Conservation (phyloP, 2,888 invertebrate genomes). For the Drosophila histrio region DNA sequence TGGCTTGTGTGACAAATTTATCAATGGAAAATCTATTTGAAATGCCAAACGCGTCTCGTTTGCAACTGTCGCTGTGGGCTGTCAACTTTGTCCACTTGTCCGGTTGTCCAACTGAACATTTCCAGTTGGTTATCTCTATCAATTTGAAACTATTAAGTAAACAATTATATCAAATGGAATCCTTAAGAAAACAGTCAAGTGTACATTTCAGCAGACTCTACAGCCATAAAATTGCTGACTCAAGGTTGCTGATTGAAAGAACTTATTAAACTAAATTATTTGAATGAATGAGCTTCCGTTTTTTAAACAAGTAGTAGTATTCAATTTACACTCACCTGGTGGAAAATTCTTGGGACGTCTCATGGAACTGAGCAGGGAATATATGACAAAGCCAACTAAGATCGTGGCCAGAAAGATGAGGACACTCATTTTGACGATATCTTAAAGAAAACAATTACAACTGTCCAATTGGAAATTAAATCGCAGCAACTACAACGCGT, state of each 20-base stretch:
- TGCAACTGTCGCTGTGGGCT: constrained; percentile 8
- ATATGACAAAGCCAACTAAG: constrained; percentile 64
- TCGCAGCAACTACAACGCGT: constrained; percentile 21
- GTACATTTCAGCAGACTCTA: not conserved
- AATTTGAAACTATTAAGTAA: not conserved
- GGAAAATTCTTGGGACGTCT: constrained; percentile 80
- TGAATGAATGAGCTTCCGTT: constrained; percentile 19
- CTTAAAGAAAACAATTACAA: not conserved
- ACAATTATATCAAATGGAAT: not conserved
- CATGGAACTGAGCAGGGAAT: constrained; percentile 66
- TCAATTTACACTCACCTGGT: constrained; percentile 71
- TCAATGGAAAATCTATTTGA: constrained; percentile 48
- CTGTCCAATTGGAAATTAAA: not conserved
- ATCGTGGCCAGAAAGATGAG: constrained; percentile 64
- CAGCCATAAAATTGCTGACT: constrained; percentile 6
- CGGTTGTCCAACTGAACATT: constrained; percentile 9
- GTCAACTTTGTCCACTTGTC: constrained; percentile 9
- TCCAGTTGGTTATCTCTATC: constrained; percentile 14
- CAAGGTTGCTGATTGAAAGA: constrained; percentile 8
- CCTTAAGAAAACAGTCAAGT: not conserved
- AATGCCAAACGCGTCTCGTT: constrained; percentile 44
- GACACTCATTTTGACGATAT: constrained; percentile 61
- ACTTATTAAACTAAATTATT: constrained; percentile 23
- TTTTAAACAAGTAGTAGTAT: not conserved
- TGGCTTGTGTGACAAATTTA: constrained; percentile 44